Percentiles rank a stretch among this genome's conserved stretches.
Evolutionary conservation across 2,797 vertebrate genomes (phyloP).

Genomic region (Pangasius djambal): DNA sequence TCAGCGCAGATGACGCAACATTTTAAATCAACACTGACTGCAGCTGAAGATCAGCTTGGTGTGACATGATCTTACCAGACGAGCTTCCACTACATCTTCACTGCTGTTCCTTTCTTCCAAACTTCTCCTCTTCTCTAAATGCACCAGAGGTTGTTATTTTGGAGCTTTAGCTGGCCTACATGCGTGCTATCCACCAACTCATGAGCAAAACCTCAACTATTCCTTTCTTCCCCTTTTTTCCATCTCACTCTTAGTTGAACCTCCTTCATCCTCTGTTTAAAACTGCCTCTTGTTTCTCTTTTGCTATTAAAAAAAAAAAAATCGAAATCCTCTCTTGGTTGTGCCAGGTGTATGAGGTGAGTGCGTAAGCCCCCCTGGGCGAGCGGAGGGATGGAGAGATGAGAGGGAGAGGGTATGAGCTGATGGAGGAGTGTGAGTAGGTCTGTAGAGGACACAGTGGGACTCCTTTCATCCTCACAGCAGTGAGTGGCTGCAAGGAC

Average conservation of each 20-base stretch:
- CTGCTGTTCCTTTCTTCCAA: background rate
- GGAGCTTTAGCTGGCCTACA: slow-evolving; percentile 17
- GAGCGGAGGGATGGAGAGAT: slow-evolving; percentile 70
- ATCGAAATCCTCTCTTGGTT: slow-evolving; percentile 54
- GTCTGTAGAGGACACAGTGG: slow-evolving; percentile 92
- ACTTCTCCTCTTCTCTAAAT: slow-evolving; percentile 33
- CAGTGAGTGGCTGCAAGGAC: slow-evolving; percentile 91
- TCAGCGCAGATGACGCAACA: background rate
- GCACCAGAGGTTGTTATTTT: background rate
- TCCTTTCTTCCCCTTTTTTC: background rate
- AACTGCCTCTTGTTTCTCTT: slow-evolving; percentile 62
- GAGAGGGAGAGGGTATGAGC: slow-evolving; percentile 92
- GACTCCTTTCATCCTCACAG: slow-evolving; percentile 98
- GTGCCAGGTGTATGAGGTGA: slow-evolving; percentile 49
- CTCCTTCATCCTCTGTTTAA: slow-evolving; percentile 54
- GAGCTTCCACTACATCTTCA: slow-evolving; percentile 7
- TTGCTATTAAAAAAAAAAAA: background rate
- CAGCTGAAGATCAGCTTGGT: background rate
- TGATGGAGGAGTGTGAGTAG: slow-evolving; percentile 92
- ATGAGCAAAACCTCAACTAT: slow-evolving; percentile 73
- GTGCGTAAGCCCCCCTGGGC: slow-evolving; percentile 17
- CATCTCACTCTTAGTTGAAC: background rate
- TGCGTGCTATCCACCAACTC: slow-evolving; percentile 70
- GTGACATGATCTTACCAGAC: background rate
- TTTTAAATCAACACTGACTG: background rate